phyloP scores from a whole-genome alignment of 2,113 vertebrate species.

The Mustelus asterias region DNA sequence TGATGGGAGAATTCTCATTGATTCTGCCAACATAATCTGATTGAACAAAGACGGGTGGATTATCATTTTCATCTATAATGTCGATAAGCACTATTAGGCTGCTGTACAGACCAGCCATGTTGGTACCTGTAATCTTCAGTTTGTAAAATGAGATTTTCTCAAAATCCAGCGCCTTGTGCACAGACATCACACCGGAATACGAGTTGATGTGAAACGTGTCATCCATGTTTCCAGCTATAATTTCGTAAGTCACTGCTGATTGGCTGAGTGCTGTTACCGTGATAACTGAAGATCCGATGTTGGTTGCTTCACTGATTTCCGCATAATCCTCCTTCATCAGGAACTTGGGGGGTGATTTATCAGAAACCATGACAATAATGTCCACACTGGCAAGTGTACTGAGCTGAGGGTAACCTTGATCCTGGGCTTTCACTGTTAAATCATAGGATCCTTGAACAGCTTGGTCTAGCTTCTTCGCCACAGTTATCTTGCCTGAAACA shows the following conservation, averaged over 20 bases:
- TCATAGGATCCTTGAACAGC: conserved; percentile 64
- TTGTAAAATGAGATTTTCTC: conserved; percentile 73
- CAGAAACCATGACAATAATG: conserved; percentile 64
- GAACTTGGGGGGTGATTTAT: conserved; percentile 75
- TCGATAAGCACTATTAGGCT: conserved; percentile 66
- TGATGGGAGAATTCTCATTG: conserved; percentile 69
- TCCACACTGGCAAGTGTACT: conserved; percentile 71
- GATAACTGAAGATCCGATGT: conserved; percentile 65
- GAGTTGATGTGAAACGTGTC: conserved; percentile 76
- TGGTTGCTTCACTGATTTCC: conserved; percentile 76
- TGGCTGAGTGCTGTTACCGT: conserved; percentile 67
- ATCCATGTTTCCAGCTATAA: conserved; percentile 73
- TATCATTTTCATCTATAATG: conserved; percentile 88
- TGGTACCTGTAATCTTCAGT: conserved; percentile 71
- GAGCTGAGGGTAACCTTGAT: conserved; percentile 75
- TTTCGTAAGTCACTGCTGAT: conserved; percentile 74
- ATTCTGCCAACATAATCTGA: conserved; percentile 68
- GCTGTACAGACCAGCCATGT: conserved; percentile 61
- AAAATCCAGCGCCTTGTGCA: conserved; percentile 71
- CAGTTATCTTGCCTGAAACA: conserved; percentile 67
- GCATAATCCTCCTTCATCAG: conserved; percentile 69
- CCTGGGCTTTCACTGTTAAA: conserved; percentile 77
- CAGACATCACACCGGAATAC: conserved; percentile 76
- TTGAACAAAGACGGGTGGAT: conserved; percentile 67
- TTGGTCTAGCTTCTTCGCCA: conserved; percentile 62